Percentiles rank a stretch among this genome's conserved stretches.
Conservation (phyloP, 1,140 invertebrate species). For the Plectrocnemia conspersa region DNA sequence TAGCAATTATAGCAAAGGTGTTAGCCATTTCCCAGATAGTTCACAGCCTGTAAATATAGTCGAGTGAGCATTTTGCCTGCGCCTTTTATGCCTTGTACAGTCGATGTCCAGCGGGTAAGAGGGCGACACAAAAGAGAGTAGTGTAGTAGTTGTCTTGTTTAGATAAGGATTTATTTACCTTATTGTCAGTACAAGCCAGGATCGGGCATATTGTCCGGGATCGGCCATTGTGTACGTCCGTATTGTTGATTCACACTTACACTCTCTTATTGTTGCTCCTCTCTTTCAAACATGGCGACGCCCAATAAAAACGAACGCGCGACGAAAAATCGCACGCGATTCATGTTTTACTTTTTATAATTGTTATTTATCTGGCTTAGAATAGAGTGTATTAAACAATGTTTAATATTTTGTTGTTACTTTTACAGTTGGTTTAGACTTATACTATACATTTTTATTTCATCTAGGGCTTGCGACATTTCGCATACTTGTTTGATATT, state of each 20-base stretch:
- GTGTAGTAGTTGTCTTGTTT: conserved; percentile 22
- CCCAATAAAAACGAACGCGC: conserved; percentile 2
- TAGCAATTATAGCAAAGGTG: too few relatives aligned
- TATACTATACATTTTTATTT: too few relatives aligned
- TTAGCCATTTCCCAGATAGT: too few relatives aligned
- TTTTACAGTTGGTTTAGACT: too few relatives aligned
- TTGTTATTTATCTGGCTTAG: too few relatives aligned
- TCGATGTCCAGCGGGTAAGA: conserved; percentile 7
- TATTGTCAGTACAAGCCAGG: conserved; percentile 12
- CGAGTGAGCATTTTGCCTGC: background rate
- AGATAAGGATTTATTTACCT: conserved; percentile 25
- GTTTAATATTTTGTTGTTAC: too few relatives aligned
- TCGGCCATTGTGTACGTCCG: conserved; percentile 13
- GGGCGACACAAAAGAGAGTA: conserved; percentile 18
- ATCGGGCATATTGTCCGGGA: conserved; percentile 14
- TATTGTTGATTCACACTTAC: conserved; percentile 21
- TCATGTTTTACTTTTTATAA: too few relatives aligned
- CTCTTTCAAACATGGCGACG: background rate
- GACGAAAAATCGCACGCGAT: background rate
- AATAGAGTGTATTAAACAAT: too few relatives aligned
- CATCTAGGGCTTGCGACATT: too few relatives aligned
- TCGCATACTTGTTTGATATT: too few relatives aligned
- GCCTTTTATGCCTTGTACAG: background rate
- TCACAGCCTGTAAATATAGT: too few relatives aligned
- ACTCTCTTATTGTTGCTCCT: conserved; percentile 14